Conservation (phyloP, 2,888 invertebrate genomes). For the Dasysyrphus tricinctus region DNA sequence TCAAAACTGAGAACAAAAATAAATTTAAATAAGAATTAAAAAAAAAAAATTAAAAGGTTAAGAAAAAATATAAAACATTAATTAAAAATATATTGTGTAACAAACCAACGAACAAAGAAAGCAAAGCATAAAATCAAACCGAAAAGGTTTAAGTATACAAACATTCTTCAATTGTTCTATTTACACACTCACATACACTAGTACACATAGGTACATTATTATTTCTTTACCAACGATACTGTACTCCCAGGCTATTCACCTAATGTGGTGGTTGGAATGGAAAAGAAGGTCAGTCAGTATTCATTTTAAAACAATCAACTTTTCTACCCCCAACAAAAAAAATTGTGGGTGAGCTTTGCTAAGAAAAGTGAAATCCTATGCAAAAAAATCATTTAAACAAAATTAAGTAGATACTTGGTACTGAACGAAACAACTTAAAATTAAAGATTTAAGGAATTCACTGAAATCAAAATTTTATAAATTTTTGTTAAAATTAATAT, state of each 20-base stretch:
- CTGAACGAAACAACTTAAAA: no score
- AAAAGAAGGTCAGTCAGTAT: background rate
- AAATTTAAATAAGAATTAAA: constrained; percentile 7
- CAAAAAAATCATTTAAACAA: background rate
- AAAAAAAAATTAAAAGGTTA: constrained; percentile 32
- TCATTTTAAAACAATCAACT: constrained; percentile 6
- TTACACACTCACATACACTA: background rate
- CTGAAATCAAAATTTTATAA: no score
- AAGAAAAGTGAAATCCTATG: background rate
- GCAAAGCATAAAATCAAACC: constrained; percentile 17
- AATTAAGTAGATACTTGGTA: no score
- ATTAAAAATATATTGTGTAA: constrained; percentile 57
- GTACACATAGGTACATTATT: background rate
- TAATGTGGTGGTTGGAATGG: constrained; percentile 10
- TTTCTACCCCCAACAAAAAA: background rate
- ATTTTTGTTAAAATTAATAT: no score
- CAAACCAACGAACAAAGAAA: constrained; percentile 23
- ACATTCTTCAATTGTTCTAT: constrained; percentile 21
- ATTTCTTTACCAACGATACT: background rate
- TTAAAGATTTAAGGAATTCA: no score
- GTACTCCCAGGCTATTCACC: constrained; percentile 15
- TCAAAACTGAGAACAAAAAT: constrained; percentile 10
- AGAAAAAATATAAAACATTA: constrained; percentile 61
- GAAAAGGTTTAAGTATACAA: constrained; percentile 6
- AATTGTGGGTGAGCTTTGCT: background rate